A percentile compares a stretch with the other conserved stretches of the same genome.
These are phyloP conservation scores for Danionella dracula DNA, from an alignment of 2,797 vertebrate species.

Conservation along the genomic window DNA sequence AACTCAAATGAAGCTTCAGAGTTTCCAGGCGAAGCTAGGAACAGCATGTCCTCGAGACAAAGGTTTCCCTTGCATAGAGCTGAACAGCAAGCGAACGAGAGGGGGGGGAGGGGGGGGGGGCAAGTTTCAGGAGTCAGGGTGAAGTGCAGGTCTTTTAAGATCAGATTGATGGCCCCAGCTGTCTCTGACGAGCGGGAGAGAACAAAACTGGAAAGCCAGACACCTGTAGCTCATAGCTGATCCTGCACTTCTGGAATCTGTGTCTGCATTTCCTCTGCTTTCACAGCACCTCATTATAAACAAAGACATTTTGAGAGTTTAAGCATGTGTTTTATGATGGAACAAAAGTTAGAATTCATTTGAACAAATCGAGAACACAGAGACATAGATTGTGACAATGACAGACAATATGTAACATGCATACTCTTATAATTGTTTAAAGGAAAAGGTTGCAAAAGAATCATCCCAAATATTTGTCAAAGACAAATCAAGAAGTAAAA, in stretches of 20 bases:
- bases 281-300: constrained; percentile 5
- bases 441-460: too few species aligned
- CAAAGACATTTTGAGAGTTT: background rate
- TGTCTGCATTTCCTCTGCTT: constrained; percentile 55
- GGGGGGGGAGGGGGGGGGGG: too few species aligned
- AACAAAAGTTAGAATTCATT: too few species aligned
- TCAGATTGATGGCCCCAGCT: constrained; percentile 73
- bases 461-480: too few species aligned
- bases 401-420: too few species aligned
- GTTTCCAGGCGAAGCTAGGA: background rate
- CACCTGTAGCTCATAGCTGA: constrained; percentile 68
- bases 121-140: constrained; percentile 31
- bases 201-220: constrained; percentile 71
- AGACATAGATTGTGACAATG: too few species aligned
- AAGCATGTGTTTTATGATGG: too few species aligned
- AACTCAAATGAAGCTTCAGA: too few species aligned
- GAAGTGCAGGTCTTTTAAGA: constrained; percentile 41
- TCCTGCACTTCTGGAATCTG: constrained; percentile 49
- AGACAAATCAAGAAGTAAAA: too few species aligned
- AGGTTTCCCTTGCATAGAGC: background rate
- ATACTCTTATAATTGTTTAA: too few species aligned
- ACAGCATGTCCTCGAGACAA: background rate
- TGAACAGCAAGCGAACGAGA: background rate
- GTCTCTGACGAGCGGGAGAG: constrained; percentile 61
- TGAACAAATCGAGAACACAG: too few species aligned